Evolutionary conservation across 2,113 vertebrate genomes (phyloP), one percentile per base, ranked within the genome.

Genomic region (Zingel zingel): DNA sequence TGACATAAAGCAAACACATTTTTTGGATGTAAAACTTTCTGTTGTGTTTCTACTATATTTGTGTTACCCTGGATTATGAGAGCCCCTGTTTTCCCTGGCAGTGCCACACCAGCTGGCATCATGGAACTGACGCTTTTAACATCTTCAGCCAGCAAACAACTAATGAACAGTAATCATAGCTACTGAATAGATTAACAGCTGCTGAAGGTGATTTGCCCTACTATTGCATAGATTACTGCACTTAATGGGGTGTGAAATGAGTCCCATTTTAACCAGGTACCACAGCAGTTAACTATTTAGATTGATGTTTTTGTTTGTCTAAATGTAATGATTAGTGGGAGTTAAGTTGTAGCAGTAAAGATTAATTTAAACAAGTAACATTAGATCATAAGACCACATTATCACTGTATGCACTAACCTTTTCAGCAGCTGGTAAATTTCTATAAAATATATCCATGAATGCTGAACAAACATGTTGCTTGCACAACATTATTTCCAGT

Each of bases 41-140:
- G 10, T 50, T 71, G 53, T 65, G 19, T 12, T 57, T 0, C 12
- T 50, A n/a, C 30, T 61, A 14, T 45, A 15, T 23, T 51, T 0
- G 2, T 54, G 33, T 65, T 79, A 71, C 68, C 30, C 53, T n/a
- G 65, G 33, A 27, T 30, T 25, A 30, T 66, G 33, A 47, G 59
- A 58, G 63, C 25, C 72, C 76, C 72, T 78, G 78, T 59, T 43
- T 82, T 89, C 75, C 70, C 78, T 84, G 81, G 79, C 77, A 73
- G 45, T n/a, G 50, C 18, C 43, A 62, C 47, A 64, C 57, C 62
- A 56, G 43, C 81, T 90, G 88, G 74, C 64, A 71, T 66, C 56
- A 7, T 7, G 16, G 15, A 19, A 51, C 25, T 36, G 12, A 50
- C 1, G 1, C 18, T 73, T 77, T 85, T 58, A 58, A 86, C 72